These are phyloP conservation scores for Decapterus maruadsi DNA, from an alignment of 2,797 vertebrate species.

Conservation along the genomic window DNA sequence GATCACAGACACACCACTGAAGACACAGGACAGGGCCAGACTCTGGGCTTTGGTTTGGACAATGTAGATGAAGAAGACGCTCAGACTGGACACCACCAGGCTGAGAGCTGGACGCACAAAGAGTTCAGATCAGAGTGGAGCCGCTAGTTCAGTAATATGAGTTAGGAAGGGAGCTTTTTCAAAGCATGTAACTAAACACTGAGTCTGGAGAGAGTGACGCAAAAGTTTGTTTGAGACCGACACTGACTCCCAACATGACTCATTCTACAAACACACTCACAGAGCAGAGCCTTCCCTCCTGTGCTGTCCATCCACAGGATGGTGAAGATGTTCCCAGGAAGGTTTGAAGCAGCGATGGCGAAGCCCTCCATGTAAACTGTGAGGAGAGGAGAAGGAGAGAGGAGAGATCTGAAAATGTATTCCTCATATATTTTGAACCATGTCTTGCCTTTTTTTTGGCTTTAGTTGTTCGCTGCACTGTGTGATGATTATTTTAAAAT, in stretches of 20 bases:
- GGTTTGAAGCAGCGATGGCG: constrained; percentile 80
- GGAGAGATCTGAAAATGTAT: no score
- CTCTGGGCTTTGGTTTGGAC: constrained; percentile 84
- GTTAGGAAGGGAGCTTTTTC: no score
- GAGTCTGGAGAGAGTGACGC: neutral
- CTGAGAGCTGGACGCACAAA: constrained; percentile 74
- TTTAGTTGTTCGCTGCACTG: neutral
- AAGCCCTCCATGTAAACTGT: constrained; percentile 86
- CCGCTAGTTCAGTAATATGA: neutral
- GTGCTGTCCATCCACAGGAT: constrained; percentile 82
- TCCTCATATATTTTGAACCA: no score
- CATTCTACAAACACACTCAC: constrained; percentile 68
- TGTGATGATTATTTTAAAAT: no score
- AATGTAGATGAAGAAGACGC: constrained; percentile 84
- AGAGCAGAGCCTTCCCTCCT: constrained; percentile 82
- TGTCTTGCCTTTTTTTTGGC: neutral
- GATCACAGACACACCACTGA: constrained; percentile 85
- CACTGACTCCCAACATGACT: neutral
- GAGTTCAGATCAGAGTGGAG: neutral
- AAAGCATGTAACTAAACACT: neutral
- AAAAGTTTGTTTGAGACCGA: neutral
- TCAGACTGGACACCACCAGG: constrained; percentile 81
- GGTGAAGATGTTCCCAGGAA: constrained; percentile 87
- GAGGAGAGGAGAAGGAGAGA: neutral
- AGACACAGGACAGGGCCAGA: constrained; percentile 83